phyloP scores from a whole-genome alignment of 2,888 invertebrate species.

The Meteorus colon region DNA sequence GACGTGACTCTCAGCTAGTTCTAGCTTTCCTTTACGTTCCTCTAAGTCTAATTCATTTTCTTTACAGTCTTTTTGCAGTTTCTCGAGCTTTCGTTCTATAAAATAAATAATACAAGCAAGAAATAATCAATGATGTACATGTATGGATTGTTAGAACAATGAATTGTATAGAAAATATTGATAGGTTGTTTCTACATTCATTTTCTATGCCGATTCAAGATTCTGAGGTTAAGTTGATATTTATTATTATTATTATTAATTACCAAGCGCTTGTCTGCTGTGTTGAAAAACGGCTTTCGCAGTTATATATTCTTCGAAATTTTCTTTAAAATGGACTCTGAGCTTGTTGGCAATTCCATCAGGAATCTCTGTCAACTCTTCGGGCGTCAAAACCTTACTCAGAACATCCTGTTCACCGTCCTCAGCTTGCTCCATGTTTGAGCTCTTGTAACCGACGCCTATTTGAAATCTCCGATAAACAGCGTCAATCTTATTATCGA shows the following conservation, averaged over 20 bases:
- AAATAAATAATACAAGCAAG: constrained; percentile 43
- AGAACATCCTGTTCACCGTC: constrained; percentile 71
- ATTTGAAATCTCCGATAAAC: not conserved
- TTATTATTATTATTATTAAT: constrained; percentile 41
- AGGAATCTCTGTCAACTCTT: constrained; percentile 77
- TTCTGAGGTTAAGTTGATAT: constrained; percentile 42
- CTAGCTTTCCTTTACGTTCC: constrained; percentile 78
- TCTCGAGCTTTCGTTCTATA: constrained; percentile 77
- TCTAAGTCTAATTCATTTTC: constrained; percentile 79
- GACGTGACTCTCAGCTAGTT: constrained; percentile 78
- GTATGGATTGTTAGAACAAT: too few species aligned
- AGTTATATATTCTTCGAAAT: constrained; percentile 83
- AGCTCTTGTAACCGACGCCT: not conserved
- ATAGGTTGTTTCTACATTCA: not conserved
- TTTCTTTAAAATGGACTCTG: constrained; percentile 76
- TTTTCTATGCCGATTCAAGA: not conserved
- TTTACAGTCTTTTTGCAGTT: constrained; percentile 76
- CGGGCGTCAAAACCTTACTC: constrained; percentile 73
- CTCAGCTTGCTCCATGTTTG: constrained; percentile 67
- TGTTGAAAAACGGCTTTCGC: constrained; percentile 84
- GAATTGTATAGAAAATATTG: not conserved
- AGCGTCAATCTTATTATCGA: not conserved
- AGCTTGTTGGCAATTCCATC: constrained; percentile 78
- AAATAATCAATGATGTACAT: not conserved
- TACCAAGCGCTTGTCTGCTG: constrained; percentile 79